These are phyloP conservation scores for Phalacrocorax carbo DNA, from an alignment of 2,113 vertebrate genomes.

Conservation along the genomic window DNA sequence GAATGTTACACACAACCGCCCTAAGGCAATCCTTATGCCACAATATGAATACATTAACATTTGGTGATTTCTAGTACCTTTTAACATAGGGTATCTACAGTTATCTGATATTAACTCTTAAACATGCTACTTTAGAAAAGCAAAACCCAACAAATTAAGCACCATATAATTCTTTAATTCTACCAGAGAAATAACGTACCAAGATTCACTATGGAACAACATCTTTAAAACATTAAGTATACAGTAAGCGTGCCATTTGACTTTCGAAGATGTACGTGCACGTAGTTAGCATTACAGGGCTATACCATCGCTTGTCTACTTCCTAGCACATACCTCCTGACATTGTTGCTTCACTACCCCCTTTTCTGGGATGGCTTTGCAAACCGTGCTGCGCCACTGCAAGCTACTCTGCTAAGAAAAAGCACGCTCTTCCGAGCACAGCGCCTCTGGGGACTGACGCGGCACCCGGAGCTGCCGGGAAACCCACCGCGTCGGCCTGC, in stretches of 20 bases:
- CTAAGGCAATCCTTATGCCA: background rate
- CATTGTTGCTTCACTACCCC: background rate
- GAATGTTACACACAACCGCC: too few relatives aligned
- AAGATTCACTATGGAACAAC: background rate
- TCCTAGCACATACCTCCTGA: too few relatives aligned
- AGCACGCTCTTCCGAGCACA: background rate
- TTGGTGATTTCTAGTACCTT: background rate
- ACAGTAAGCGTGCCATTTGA: too few relatives aligned
- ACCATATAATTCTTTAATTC: background rate
- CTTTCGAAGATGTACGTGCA: background rate
- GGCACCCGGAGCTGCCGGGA: background rate
- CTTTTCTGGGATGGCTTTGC: background rate
- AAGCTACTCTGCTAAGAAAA: background rate
- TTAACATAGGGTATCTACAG: background rate
- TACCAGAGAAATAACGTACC: background rate
- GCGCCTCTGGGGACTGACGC: background rate
- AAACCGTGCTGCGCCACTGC: accelerated
- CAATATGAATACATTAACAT: background rate
- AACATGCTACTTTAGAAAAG: background rate
- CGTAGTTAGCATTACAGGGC: background rate
- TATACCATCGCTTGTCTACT: background rate
- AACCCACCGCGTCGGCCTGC: background rate
- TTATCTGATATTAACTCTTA: background rate
- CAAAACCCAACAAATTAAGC: background rate
- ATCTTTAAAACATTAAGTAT: too few relatives aligned